Base-by-base conservation (phyloP, 1,140 invertebrate species). In the Euura saliciscinereae region DNA sequence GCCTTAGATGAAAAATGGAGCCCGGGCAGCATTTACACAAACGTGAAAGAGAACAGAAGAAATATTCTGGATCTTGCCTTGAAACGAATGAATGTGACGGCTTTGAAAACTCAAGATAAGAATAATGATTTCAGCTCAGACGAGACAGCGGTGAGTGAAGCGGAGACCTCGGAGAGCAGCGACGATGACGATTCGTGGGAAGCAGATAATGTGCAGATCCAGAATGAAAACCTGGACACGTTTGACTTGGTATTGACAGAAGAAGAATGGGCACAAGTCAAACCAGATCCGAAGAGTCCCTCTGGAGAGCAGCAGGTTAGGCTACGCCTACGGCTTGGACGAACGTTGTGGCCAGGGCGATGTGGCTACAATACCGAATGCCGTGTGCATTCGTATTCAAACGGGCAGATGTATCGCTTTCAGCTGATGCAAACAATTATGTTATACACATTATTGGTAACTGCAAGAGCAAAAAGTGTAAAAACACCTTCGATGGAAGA, bases 311-410 rank as follows among this genome's bases (percentile, higher is more conserved):
- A 64, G 8, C 8, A 13, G 2, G 8, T 64, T 64, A 10, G 13
- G 13, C 13, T 64, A 64, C 8, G 13, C 59, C 59, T 10, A 64
- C 1, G 59, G 59, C 2, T 10, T 64, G 59, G 59, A 10, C 59
- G 8, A 64, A 64, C 13, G 59, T 64, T 13, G 13, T 64, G 8
- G 59, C 59, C 13, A 64, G 13, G 8, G 59, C 8, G 13, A 10
- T 64, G 8, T 64, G 59, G 59, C 59, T 64, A 13, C 59, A 64
- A 64, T 64, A 10, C 13, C 59, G 59, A 13, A 10, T 10, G 8
- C 59, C 59, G 59, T 64, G 59, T 13, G 59, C 59, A 64, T 64
- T 64, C 59, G 59, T 64, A 10, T 64, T 64, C 59, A 64, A 64
- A 64, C 59, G 59, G 59, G 59, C 2, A 64, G 59, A 64, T 10